These are phyloP conservation scores for Drosophila ustulata DNA, from an alignment of 2,888 invertebrate genomes.

Conservation along the genomic window DNA sequence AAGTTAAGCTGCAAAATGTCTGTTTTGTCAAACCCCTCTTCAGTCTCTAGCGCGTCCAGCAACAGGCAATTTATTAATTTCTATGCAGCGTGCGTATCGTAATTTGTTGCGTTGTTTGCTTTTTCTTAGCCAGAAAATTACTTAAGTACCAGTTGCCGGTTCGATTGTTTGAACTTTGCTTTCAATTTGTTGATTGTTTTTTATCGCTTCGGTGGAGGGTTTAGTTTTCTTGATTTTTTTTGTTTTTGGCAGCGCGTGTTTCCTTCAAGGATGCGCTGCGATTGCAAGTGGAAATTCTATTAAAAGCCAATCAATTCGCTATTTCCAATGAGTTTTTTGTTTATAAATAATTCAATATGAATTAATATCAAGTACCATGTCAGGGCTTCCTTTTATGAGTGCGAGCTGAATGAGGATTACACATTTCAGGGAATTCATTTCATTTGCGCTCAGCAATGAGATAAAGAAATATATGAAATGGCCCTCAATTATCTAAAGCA, in stretches of 20 bases:
- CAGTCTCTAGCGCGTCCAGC: not conserved
- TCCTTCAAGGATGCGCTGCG: not conserved
- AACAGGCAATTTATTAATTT: conserved; percentile 73
- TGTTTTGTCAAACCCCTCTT: conserved; percentile 16
- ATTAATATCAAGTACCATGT: not conserved
- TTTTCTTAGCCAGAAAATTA: conserved; percentile 50
- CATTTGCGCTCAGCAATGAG: not conserved
- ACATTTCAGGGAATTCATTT: conserved; percentile 2
- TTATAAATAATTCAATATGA: conserved; percentile 3
- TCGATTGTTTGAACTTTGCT: conserved; percentile 70
- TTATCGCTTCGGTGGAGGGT: conserved; percentile 27
- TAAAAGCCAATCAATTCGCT: conserved; percentile 4
- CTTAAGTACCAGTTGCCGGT: conserved; percentile 61
- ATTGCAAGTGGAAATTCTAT: not conserved
- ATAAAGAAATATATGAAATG: not conserved
- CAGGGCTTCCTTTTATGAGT: not conserved
- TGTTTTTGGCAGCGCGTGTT: not conserved
- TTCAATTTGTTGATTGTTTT: conserved; percentile 75
- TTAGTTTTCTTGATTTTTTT: not conserved
- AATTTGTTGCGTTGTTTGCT: conserved; percentile 66
- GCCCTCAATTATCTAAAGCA: conserved; percentile 17
- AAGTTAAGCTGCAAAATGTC: conserved; percentile 48
- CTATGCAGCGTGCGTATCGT: conserved; percentile 74
- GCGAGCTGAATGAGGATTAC: conserved; percentile 8
- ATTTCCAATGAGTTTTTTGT: not conserved